Conservation (phyloP, 2,113 vertebrate genomes). For the Aix galericulata region DNA sequence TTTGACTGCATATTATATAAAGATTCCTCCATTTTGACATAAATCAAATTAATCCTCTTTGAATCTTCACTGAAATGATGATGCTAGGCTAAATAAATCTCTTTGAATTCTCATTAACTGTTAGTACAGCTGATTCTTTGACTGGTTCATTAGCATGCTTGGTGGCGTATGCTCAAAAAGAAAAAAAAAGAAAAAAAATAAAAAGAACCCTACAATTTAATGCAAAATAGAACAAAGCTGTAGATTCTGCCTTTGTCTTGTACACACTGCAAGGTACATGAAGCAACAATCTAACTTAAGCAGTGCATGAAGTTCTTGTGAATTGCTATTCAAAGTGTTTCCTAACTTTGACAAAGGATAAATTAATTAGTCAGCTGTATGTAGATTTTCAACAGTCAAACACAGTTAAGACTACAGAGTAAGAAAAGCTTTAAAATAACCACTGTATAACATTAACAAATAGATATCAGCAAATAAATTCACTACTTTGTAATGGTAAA, state of each 20-base stretch:
- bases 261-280: constrained; percentile 3
- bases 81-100: constrained; percentile 67
- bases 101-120: constrained; percentile 69
- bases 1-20: constrained; percentile 56
- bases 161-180: constrained; percentile 67
- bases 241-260: constrained; percentile 66
- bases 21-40: constrained; percentile 61
- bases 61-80: constrained; percentile 59
- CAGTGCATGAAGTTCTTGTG: constrained; percentile 13
- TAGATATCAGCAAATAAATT: background rate
- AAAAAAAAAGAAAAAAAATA: constrained; percentile 38
- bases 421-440: background rate
- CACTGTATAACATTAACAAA: background rate
- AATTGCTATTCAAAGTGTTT: constrained; percentile 46
- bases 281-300: constrained; percentile 35
- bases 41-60: constrained; percentile 70
- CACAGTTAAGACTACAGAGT: background rate
- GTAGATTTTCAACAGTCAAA: constrained; percentile 6
- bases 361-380: constrained; percentile 39
- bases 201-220: constrained; percentile 70
- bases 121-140: constrained; percentile 76
- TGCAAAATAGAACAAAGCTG: constrained; percentile 68
- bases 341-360: constrained; percentile 14
- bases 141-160: constrained; percentile 71
- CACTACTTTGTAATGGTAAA: background rate